Conservation (phyloP, 2,113 vertebrate genomes). For the Oryzias curvinotus region DNA sequence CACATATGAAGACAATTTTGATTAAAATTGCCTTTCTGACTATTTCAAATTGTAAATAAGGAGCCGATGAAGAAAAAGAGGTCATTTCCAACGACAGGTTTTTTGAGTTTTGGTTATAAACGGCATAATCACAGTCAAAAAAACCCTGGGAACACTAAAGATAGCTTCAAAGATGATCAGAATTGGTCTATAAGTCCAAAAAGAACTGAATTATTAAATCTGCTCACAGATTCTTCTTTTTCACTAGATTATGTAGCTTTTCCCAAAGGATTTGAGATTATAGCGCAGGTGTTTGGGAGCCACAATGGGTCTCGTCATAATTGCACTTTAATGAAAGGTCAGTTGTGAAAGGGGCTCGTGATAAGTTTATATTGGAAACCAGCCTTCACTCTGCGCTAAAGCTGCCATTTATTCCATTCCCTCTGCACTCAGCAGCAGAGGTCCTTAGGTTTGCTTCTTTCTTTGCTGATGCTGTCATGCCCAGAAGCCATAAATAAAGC, state of each 20-base stretch:
- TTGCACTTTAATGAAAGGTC: neutral
- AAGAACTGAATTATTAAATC: neutral
- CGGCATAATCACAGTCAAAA: no score
- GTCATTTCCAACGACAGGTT: no score
- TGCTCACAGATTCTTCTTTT: neutral
- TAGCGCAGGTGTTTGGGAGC: neutral
- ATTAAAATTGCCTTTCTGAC: no score
- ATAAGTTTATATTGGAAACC: neutral
- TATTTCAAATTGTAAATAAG: no score
- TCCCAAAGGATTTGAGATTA: neutral
- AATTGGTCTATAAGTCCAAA: neutral
- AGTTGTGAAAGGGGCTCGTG: neutral
- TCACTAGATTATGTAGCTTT: neutral
- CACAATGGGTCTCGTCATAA: neutral
- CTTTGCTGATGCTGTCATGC: slow-evolving; percentile 14
- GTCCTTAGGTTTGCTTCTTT: slow-evolving; percentile 7
- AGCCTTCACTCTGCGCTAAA: neutral
- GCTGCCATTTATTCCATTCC: neutral
- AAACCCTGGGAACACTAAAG: no score
- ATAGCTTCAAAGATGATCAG: no score
- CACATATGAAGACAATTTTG: no score
- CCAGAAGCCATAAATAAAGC: neutral
- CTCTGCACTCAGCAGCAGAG: neutral
- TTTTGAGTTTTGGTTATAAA: no score
- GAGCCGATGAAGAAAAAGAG: no score